Evolutionary conservation across 2,797 vertebrate genomes (phyloP).

Genomic region (Pelobates cultripes): DNA sequence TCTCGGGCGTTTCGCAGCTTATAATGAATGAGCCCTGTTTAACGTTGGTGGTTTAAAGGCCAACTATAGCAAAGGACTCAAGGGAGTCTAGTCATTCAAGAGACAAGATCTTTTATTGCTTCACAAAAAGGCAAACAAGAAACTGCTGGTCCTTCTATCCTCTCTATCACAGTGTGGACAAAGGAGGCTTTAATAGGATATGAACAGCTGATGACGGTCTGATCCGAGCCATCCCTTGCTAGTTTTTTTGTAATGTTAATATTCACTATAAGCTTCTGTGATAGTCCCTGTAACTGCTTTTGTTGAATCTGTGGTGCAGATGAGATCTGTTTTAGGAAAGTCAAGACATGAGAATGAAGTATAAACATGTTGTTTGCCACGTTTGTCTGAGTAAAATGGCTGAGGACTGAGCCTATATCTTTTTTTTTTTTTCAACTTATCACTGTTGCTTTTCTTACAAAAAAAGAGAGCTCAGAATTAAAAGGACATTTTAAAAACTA

Average conservation of each 20-base stretch:
- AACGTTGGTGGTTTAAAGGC: constrained; percentile 20
- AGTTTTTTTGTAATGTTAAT: background rate
- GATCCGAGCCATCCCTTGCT: background rate
- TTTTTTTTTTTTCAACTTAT: too few species aligned
- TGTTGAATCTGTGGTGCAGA: background rate
- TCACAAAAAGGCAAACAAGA: constrained; percentile 38
- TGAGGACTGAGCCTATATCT: too few species aligned
- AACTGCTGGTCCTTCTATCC: background rate
- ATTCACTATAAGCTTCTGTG: background rate
- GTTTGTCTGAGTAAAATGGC: too few species aligned
- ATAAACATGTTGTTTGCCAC: too few species aligned
- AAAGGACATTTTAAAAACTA: too few species aligned
- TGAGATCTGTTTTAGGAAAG: too few species aligned
- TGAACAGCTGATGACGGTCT: background rate
- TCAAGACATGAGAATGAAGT: background rate
- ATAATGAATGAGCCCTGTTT: constrained; percentile 17
- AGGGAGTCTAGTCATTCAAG: constrained; percentile 7
- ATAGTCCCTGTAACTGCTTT: background rate
- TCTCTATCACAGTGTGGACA: constrained; percentile 34
- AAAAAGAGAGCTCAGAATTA: too few species aligned
- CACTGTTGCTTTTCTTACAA: too few species aligned
- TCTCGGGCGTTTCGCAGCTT: background rate
- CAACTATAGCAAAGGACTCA: constrained; percentile 14
- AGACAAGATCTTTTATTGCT: constrained; percentile 39
- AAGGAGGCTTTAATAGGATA: background rate